Evolutionary conservation across 2,888 invertebrate species (phyloP), one percentile per base, ranked within the genome.

Genomic region (Allophyes oxyacanthae): DNA sequence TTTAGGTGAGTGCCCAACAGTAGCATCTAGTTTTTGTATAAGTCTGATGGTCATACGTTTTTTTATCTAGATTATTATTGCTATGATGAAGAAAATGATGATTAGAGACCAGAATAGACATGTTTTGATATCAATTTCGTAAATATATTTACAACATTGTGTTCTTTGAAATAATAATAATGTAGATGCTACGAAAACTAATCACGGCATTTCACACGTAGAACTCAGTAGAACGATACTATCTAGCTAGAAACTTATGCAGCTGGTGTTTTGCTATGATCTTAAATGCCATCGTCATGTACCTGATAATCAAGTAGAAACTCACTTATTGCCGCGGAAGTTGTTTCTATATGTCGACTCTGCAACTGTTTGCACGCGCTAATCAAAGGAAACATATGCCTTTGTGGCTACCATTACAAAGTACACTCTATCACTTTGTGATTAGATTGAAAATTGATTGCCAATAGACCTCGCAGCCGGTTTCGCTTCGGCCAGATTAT

Each of bases 401-500:
- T 55, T 52, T 51, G 25, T 38, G 25, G 14, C 49, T 38, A 48
- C 32, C 60, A 71, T 49, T 48, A 61, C 46, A 79, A 81, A 77
- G 40, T 75, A 65, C 66, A 61, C 79, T 65, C 58, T 82, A 72
- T 67, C 49, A 13, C 72, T 10, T 58, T 33, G 53, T 45, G 30
- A 26, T 77, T 72, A 58, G 81, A 81, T 77, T 78, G 74, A 77
- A 77, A 75, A 69, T 81, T 66, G 68, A 75, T 75, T 62, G 73
- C 62, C 57, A 68, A 59, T 64, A 75, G 48, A 62, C 61, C 50
- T 43, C 56, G 40, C 68, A 72, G 78, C 80, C 72, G 78, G 83
- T 83, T 82, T 79, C 71, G 78, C 77, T 75, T 77, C 75, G 72
- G 62, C 77, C 75, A 79, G 77, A 85, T 88, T 88, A 87, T 86